Evolutionary conservation across 2,113 vertebrate species (phyloP).

Genomic region (Hoplias malabaricus): DNA sequence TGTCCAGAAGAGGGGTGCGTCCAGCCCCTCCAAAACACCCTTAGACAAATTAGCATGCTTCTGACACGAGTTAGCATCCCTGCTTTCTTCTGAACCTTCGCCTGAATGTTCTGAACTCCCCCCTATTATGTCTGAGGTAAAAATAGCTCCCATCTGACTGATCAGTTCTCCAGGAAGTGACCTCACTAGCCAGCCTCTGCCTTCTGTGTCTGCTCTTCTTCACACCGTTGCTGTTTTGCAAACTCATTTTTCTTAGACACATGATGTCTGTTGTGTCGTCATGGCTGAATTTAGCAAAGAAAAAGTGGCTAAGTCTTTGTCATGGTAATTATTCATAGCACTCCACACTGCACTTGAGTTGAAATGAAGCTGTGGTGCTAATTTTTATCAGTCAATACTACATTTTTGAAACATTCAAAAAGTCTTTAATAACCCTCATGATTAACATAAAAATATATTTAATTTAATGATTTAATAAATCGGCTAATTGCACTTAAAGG

Average conservation of each 20-base stretch:
- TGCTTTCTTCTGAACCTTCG: background rate
- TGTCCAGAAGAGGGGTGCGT: conserved; percentile 23
- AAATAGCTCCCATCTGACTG: conserved; percentile 9
- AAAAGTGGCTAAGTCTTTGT: background rate
- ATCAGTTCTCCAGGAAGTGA: background rate
- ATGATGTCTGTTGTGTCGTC: background rate
- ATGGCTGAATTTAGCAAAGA: no score
- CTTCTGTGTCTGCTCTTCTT: background rate
- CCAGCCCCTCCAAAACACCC: background rate
- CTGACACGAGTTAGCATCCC: background rate
- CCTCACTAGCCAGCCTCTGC: background rate
- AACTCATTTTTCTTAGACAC: background rate
- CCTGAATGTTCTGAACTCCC: background rate
- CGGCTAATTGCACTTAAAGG: no score
- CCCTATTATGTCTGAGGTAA: conserved; percentile 21
- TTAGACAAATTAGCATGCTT: background rate
- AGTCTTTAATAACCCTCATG: no score
- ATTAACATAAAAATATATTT: no score
- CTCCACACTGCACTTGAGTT: background rate
- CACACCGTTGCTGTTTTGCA: background rate
- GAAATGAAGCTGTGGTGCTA: background rate
- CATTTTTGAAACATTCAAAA: background rate
- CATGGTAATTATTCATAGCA: background rate
- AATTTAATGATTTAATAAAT: no score
- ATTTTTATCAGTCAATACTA: background rate